Conservation (phyloP, 2,797 vertebrate genomes). For the Dryobates pubescens region DNA sequence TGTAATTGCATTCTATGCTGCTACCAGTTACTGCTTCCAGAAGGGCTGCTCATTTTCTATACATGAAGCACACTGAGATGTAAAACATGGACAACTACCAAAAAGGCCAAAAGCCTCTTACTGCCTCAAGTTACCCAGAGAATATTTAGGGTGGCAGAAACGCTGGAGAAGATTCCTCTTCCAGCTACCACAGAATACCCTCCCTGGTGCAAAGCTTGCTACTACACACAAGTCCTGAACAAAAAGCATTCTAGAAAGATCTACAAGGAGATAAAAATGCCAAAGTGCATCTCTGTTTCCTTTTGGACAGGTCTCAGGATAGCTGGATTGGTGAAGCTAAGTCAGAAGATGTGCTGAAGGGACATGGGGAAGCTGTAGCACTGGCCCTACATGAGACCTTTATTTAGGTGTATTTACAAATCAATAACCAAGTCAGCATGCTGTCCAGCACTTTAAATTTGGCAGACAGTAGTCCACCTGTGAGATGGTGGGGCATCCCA, state of each 20-base stretch:
- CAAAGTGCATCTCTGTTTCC: neutral
- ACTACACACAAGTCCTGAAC: neutral
- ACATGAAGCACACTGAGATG: rapidly evolving
- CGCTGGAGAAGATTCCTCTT: neutral
- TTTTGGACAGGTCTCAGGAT: neutral
- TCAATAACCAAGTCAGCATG: neutral
- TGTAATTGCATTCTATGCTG: neutral
- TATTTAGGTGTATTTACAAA: neutral
- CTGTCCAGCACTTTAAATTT: neutral
- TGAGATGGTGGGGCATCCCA: neutral
- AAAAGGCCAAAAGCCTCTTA: neutral
- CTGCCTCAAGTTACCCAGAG: neutral
- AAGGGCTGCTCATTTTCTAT: neutral
- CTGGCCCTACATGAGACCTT: neutral
- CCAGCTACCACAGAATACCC: neutral
- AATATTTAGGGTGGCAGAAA: neutral
- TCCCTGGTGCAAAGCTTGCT: neutral
- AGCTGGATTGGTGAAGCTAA: neutral
- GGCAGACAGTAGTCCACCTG: neutral
- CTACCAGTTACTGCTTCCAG: neutral
- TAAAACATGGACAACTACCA: neutral
- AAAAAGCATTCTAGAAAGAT: neutral
- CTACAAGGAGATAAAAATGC: neutral
- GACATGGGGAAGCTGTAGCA: neutral
- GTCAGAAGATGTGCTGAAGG: neutral